These are phyloP conservation scores for Apis florea DNA, from an alignment of 1,140 invertebrate genomes.

Conservation along the genomic window DNA sequence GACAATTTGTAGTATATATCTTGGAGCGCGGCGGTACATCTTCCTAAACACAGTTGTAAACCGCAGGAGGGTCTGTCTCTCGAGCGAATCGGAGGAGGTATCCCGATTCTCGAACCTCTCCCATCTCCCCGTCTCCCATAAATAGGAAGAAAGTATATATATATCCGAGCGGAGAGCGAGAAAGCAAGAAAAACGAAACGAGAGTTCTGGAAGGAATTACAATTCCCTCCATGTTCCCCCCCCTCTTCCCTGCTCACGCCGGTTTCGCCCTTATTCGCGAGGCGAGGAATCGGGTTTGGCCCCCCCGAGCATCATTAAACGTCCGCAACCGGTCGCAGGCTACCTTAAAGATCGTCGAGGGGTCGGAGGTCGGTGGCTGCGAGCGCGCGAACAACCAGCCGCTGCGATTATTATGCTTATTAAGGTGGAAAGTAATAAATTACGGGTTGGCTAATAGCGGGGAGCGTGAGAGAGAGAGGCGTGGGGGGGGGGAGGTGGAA, in stretches of 20 bases:
- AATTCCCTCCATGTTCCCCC: conserved; percentile 33
- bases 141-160: conserved; percentile 29
- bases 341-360: conserved; percentile 80
- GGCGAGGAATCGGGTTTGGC: background rate
- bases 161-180: background rate
- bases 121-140: conserved; percentile 14
- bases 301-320: conserved; percentile 78
- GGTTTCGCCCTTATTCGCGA: background rate
- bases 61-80: background rate
- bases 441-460: conserved; percentile 70
- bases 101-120: background rate
- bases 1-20: background rate
- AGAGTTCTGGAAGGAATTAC: conserved; percentile 17
- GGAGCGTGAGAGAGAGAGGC: conserved; percentile 61
- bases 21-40: background rate
- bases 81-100: no score
- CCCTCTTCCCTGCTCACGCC: background rate
- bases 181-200: background rate
- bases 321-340: conserved; percentile 58
- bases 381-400: conserved; percentile 42
- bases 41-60: conserved; percentile 19
- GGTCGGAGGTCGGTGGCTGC: conserved; percentile 73
- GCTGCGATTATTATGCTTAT: conserved; percentile 75
- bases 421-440: conserved; percentile 81
- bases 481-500: conserved; percentile 72